Percentiles rank a stretch among this genome's conserved stretches.
These are phyloP conservation scores for Ibidorhyncha struthersii DNA, from an alignment of 2,113 vertebrate species.

Conservation along the genomic window DNA sequence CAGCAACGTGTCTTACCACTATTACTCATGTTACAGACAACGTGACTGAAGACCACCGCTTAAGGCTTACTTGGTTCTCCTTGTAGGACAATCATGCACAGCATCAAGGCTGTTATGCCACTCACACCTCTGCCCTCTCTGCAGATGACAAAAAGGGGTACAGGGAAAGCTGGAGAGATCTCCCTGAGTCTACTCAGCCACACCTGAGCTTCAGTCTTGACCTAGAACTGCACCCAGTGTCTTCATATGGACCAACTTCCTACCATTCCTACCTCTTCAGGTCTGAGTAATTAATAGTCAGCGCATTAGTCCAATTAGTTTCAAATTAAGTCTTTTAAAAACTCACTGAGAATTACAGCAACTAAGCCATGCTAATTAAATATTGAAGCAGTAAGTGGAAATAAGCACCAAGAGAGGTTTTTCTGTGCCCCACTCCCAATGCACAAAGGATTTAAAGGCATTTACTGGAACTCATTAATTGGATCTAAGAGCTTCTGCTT, in stretches of 20 bases:
- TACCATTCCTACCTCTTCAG: neutral
- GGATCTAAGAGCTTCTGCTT: neutral
- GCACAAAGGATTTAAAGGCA: neutral
- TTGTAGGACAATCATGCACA: neutral
- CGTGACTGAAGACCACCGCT: neutral
- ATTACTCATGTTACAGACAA: too few relatives aligned
- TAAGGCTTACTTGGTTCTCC: neutral
- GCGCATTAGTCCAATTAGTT: neutral
- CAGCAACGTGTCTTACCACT: neutral
- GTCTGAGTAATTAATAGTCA: neutral
- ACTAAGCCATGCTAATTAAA: conserved; percentile 31
- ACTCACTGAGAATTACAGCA: neutral
- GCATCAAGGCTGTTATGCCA: neutral
- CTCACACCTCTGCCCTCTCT: neutral
- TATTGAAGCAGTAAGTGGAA: neutral
- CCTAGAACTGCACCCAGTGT: neutral
- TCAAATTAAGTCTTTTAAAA: conserved; percentile 12
- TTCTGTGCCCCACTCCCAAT: neutral
- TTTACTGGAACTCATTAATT: neutral
- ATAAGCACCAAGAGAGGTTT: neutral
- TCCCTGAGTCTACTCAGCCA: neutral
- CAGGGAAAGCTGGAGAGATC: neutral
- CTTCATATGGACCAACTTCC: neutral
- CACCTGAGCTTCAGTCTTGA: neutral
- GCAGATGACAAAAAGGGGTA: neutral